Percentiles rank a stretch among this genome's conserved stretches.
Conservation (phyloP, 2,113 vertebrate genomes). For the Crotophaga sulcirostris region DNA sequence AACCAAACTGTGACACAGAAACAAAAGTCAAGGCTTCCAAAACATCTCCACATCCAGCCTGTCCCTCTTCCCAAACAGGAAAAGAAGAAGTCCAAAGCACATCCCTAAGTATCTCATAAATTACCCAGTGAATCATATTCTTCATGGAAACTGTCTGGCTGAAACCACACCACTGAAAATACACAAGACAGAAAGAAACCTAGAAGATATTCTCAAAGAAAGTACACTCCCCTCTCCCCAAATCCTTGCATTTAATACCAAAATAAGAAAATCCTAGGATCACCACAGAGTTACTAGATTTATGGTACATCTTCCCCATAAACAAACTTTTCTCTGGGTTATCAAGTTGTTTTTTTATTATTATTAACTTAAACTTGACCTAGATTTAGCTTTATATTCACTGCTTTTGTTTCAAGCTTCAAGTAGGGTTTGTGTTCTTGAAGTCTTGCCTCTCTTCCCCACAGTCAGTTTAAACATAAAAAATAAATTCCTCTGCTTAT, state of each 20-base stretch:
- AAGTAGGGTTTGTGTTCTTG: neutral
- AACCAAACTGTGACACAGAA: neutral
- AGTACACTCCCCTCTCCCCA: neutral
- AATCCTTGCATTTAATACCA: neutral
- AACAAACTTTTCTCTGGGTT: neutral
- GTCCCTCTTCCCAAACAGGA: conserved; percentile 41
- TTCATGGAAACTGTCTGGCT: conserved; percentile 36
- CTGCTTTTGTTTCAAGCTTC: neutral
- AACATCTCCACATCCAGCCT: conserved; percentile 12
- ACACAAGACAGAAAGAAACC: neutral
- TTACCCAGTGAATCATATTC: conserved; percentile 21
- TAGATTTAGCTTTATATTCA: neutral
- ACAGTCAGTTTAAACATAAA: neutral
- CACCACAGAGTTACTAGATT: neutral
- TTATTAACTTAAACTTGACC: neutral
- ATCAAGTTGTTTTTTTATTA: neutral
- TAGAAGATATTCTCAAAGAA: neutral
- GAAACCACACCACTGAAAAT: neutral
- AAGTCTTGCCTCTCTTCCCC: neutral
- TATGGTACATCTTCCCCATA: neutral
- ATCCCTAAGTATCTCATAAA: conserved; percentile 25
- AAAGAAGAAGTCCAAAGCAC: conserved; percentile 37
- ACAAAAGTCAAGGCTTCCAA: conserved; percentile 23
- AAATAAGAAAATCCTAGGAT: neutral
- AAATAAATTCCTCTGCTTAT: neutral